Conservation (phyloP, 2,888 invertebrate genomes). For the Scrobipalpa atriplicella region DNA sequence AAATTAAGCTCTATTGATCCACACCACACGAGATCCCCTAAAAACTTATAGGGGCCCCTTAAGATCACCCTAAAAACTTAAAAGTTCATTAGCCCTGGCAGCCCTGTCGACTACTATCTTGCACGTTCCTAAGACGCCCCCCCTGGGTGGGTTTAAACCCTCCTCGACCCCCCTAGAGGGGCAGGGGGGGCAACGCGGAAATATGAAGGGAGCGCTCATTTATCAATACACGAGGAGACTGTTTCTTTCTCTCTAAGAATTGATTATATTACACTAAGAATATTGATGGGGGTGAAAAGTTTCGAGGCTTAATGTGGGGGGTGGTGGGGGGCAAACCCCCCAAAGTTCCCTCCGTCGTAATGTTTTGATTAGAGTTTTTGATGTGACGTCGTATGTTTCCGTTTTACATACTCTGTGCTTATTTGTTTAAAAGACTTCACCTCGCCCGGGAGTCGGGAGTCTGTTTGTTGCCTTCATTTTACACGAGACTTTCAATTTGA, state of each 20-base stretch:
- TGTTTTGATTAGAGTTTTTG: slow-evolving; percentile 76
- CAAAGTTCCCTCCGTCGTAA: slow-evolving; percentile 43
- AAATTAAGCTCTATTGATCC: slow-evolving; percentile 24
- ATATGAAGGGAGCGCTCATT: slow-evolving; percentile 82
- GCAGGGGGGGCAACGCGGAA: slow-evolving; percentile 66
- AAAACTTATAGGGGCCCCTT: slow-evolving; percentile 20
- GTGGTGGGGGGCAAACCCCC: slow-evolving; percentile 41
- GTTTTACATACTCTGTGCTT: slow-evolving; percentile 31
- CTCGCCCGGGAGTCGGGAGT: neutral
- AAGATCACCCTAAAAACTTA: slow-evolving; percentile 57
- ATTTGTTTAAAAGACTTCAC: slow-evolving; percentile 22
- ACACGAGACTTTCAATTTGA: slow-evolving; percentile 10
- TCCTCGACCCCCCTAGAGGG: slow-evolving; percentile 43
- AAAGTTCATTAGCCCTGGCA: slow-evolving; percentile 80
- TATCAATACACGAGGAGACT: slow-evolving; percentile 80
- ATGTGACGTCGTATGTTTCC: slow-evolving; percentile 50
- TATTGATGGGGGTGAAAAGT: slow-evolving; percentile 74
- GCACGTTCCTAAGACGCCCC: slow-evolving; percentile 78
- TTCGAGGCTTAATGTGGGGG: slow-evolving; percentile 54
- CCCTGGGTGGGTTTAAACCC: slow-evolving; percentile 53
- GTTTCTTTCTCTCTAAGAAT: slow-evolving; percentile 81
- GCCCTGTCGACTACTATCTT: slow-evolving; percentile 79
- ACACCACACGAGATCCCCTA: slow-evolving; percentile 16
- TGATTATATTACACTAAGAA: slow-evolving; percentile 81
- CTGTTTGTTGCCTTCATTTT: neutral